Base-by-base conservation (phyloP, 2,888 invertebrate species). In the Xestia ashworthii region DNA sequence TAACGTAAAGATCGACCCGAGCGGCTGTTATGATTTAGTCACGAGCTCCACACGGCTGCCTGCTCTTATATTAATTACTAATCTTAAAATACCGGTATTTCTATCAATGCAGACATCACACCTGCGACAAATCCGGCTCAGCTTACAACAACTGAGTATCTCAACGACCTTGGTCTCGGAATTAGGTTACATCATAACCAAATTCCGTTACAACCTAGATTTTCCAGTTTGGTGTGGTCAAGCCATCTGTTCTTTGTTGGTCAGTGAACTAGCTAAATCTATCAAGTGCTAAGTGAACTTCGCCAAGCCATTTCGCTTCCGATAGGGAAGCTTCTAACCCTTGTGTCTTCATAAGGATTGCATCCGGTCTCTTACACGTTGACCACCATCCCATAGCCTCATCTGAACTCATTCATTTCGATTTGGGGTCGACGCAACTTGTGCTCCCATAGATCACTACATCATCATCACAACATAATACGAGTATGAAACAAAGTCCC, bases 111-210 rank as follows among this genome's bases (percentile, higher is more conserved):
- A 41, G 12, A 53, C 4, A 46, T 6, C 38, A 8, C 53, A 72
- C 48, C 41, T 64, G 55, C 38, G 2, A 14, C 6, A 32, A 65
- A 80, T 78, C 72, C 73, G 55, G 41, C 64, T 41, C 41, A 46
- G 25, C 48, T 69, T 62, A 38, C 38, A 16, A 55, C 62, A 19
- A 50, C 19, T 50, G 6, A 71, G 62, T 80, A 70, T 48, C 16
- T 55, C 11, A 64, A 71, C 48, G 81, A 80, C 78, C 81, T 80
- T 80, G 72, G 48, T 19, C 41, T 72, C 72, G 12, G 8, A 55
- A 78, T 80, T 72, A 48, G 64, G 19, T 80, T 41, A 72, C 50
- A 41, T 53, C 38, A 41, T 22, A 71, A 9, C 5, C 1, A 60
- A 53, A 62, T 53, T 71, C 62, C 25, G 80, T 80, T 62, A 78